Base-by-base conservation (phyloP, 37 sponge, comb jelly and placozoan genomes). In the Oscarella lobularis region DNA sequence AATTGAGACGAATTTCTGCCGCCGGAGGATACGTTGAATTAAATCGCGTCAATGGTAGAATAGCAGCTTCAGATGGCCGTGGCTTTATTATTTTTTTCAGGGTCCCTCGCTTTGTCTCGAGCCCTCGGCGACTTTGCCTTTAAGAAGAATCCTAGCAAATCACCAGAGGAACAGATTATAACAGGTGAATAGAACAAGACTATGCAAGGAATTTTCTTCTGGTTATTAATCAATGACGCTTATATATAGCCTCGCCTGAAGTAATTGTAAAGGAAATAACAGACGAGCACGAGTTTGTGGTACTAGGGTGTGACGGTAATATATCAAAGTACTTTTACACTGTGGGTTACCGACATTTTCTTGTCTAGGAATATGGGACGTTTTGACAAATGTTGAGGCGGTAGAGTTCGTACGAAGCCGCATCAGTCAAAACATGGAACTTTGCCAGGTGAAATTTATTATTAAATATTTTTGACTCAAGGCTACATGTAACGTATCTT, bases 11-110 rank as follows among this genome's bases (percentile, higher is more conserved):
- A 2, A 95, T 95, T 34, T 74, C 71, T 35, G 81, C 78, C 38
- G 96, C 96, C 14, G 96, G 96, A 35, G 96, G 96, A 0, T 95
- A 83, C 80, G 85, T 95, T 31, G 92, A 91, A 70, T 84, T 83
- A 54, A 91, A 88, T 83, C 65, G 96, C 73, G 96, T 95, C 38
- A 95, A 95, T 75, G 96, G 96, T 80, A 72, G 72, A 79, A 20
- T 76, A 6, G n/a, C 33, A 20, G 3, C n/a, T 5, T 14, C 27
- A 32, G 66, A 38, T 48, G 20, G 60, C 20, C 60, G 9, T 27
- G 60, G 9, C 20, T 48, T 9, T 48, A 48, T 48, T 27, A 48
- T 20, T 48, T 9, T 48, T 48, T 48, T 27, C 35, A 88, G 89
- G 89, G 33, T 85, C 80, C 29, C 75, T 95, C 60, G 91, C 96